A percentile compares a stretch with the other conserved stretches of the same genome.
Evolutionary conservation across 2,797 vertebrate genomes (phyloP).

Genomic region (Pseudotriccus pelzelni): DNA sequence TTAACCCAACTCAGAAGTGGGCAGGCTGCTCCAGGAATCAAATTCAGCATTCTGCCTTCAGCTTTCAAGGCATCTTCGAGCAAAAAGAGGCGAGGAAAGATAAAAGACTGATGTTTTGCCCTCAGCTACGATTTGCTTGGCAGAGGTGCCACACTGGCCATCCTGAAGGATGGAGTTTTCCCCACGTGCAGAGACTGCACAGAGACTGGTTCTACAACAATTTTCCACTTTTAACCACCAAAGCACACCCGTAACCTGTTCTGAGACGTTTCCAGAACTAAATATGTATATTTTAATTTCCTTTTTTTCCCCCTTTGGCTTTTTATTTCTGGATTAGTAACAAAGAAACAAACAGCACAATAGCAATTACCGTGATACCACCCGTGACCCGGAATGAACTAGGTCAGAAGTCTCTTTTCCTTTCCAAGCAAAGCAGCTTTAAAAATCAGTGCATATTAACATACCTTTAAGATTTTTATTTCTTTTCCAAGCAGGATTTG

Average conservation of each 20-base stretch:
- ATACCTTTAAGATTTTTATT: constrained; percentile 89
- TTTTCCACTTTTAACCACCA: not conserved
- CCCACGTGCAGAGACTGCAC: not conserved
- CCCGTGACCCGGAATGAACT: constrained; percentile 25
- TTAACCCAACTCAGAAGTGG: not conserved
- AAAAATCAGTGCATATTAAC: constrained; percentile 41
- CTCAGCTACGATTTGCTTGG: not conserved
- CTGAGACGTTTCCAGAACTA: not conserved
- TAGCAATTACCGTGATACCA: not conserved
- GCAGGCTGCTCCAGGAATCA: not conserved
- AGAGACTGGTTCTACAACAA: not conserved
- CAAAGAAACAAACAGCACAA: not conserved
- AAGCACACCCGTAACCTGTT: not conserved
- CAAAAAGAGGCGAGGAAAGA: not conserved
- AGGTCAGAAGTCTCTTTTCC: constrained; percentile 33
- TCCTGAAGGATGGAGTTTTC: not conserved
- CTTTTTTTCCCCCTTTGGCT: not conserved
- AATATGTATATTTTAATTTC: not conserved
- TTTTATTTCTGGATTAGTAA: not conserved
- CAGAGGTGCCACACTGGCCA: not conserved
- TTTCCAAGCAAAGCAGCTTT: constrained; percentile 41
- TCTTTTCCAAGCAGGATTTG: constrained; percentile 93
- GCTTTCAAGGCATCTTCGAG: not conserved
- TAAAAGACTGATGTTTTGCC: not conserved
- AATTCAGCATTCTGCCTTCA: not conserved